A percentile compares a stretch with the other conserved stretches of the same genome.
These are phyloP conservation scores for Chlorops oryzae DNA, from an alignment of 1,140 invertebrate genomes.

Conservation along the genomic window DNA sequence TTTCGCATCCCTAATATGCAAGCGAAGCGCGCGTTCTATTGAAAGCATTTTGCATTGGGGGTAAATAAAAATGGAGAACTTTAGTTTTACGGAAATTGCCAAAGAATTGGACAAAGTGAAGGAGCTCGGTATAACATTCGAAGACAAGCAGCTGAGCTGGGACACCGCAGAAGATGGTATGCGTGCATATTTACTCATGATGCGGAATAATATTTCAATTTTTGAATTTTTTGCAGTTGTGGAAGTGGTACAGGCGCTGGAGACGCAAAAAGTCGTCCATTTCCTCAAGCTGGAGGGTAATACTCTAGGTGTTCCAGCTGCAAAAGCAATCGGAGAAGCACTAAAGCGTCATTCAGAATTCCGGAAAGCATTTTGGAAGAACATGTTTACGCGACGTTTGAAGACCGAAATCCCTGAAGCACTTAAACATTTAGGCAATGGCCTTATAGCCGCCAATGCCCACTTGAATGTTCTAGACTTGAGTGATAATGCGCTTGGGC, in stretches of 20 bases:
- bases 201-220: neutral
- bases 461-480: constrained; percentile 82
- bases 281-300: constrained; percentile 84
- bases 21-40: too few relatives aligned
- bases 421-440: constrained; percentile 64
- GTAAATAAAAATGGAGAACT: too few relatives aligned
- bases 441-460: constrained; percentile 73
- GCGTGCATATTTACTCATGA: constrained; percentile 1
- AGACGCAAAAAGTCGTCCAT: constrained; percentile 26
- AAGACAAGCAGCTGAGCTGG: constrained; percentile 32
- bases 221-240: constrained; percentile 20
- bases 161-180: constrained; percentile 34
- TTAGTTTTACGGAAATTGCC: constrained; percentile 31
- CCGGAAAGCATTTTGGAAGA: constrained; percentile 84
- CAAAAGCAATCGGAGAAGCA: constrained; percentile 74
- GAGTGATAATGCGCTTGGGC: constrained; percentile 97
- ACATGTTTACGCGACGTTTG: constrained; percentile 91
- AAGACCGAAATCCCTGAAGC: constrained; percentile 93
- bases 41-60: too few relatives aligned
- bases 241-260: constrained; percentile 33
- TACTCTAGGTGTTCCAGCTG: constrained; percentile 83
- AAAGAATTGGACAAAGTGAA: constrained; percentile 15
- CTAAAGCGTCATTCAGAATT: constrained; percentile 70
- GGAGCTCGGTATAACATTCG: constrained; percentile 35
- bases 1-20: too few relatives aligned